Evolutionary conservation across 2,888 invertebrate genomes (phyloP), one percentile per base, ranked within the genome.

Genomic region (Leptopterna dolabrata): DNA sequence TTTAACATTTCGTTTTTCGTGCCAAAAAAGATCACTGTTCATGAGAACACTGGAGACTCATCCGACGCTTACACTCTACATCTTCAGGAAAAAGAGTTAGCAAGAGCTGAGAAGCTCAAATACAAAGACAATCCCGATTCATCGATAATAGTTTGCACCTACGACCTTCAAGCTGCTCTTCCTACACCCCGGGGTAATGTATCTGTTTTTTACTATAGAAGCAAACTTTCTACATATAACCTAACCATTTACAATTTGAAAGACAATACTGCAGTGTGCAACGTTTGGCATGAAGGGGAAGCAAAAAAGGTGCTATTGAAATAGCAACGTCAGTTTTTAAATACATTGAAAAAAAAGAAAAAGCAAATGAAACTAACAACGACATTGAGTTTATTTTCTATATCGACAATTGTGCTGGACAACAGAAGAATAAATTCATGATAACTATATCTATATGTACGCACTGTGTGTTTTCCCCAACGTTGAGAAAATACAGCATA

Each of bases 161-260:
- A 88, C 87, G 90, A 90, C 87, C 81, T 90, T 73, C 90, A 90
- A 87, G 90, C 90, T 41, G 88, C 89, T 45, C 82, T 90, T 55
- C 90, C 89, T 86, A 63, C 83, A 24, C 90, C 90, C 81, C 88
- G 87, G 51, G 90, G 90, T 24, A 88, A 90, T 43, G 89, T 89
- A 41, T 90, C 89, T n/a, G 41, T 45, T 76, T 90, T 90, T 88
- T 90, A 90, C 88, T 90, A 90, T 86, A 14, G n/a, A 16, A 29
- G 47, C 19, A 87, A 87, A 43, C n/a, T 87, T 11, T 63, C 80
- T 13, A 63, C 81, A n/a, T 84, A 63, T 36, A 82, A 87, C 24
- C 41, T 86, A n/a, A 76, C 85, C 24, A 76, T 30, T n/a, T 51
- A 78, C 36, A 24, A 71, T 36, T 36, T 86, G 19, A 82, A 73